Base-by-base conservation (phyloP, 2,113 vertebrate genomes). In the Cyprinodon variegatus region DNA sequence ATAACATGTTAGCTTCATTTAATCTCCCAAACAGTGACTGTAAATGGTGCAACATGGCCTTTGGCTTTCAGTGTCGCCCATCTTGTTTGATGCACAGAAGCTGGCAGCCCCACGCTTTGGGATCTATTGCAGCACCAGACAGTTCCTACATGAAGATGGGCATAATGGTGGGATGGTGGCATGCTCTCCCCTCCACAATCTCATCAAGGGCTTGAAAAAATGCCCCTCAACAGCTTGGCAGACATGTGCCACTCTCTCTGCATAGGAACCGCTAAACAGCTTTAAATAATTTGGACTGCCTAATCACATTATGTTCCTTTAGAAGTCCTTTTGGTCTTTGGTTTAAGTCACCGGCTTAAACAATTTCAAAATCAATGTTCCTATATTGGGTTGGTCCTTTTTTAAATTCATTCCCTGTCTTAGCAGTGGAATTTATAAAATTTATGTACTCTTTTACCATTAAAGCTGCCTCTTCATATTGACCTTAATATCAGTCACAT, bases 51-150 rank as follows among this genome's bases (percentile, higher is more conserved):
- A 70, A 81, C 67, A 15, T 74, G 75, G 67, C 78, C 72, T 83
- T 77, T 77, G 81, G 45, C 81, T 81, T 61, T 63, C 77, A 11
- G 83, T 79, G 89, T 86, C 89, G 83, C 66, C 76, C 85, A 12
- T 84, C 84, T 74, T 72, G 76, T 68, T 84, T 63, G 59, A 68
- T 40, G 72, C 61, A 46, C 73, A 22, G 68, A 81, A 72, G 60
- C 83, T 90, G 90, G 75, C 90, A 89, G 78, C 74, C 74, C 36
- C 29, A 67, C 50, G 84, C 81, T 83, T 78, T 77, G 79, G 83
- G 87, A 88, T 83, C 68, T 0, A 4, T 68, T 72, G 83, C 66
- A 14, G 81, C 75, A 83, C 76, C 86, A 87, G 90, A 74, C 81
- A 72, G 83, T 76, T 77, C 66, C 39, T 74, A 80, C 77, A 73